Percentiles rank a stretch among this genome's conserved stretches.
Conservation (phyloP, 1,140 invertebrate species). For the Bombus vancouverensis region DNA sequence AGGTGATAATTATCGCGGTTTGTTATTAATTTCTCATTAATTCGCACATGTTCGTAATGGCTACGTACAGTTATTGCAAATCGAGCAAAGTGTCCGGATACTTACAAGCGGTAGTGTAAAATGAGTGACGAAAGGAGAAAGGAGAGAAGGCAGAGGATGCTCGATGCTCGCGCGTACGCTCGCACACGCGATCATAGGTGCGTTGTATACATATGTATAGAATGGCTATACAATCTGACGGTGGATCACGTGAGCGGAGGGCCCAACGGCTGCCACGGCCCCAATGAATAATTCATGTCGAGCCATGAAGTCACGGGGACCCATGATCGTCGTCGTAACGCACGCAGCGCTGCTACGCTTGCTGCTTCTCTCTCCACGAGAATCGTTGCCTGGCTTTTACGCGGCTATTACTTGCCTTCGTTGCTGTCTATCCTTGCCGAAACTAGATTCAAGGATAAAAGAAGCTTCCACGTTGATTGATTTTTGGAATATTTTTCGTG, state of each 20-base stretch:
- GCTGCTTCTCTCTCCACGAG: conserved; percentile 29
- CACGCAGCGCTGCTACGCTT: conserved; percentile 30
- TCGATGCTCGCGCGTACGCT: conserved; percentile 6
- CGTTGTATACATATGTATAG: conserved; percentile 69
- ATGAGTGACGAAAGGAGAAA: conserved; percentile 44
- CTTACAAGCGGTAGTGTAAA: not conserved
- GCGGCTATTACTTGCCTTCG: conserved; percentile 58
- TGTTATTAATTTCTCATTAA: too few species aligned
- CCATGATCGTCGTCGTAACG: conserved; percentile 49
- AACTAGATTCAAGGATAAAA: conserved; percentile 10
- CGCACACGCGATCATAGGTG: conserved; percentile 36
- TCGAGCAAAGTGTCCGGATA: not conserved
- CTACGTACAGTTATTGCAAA: not conserved
- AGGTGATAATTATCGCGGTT: too few species aligned
- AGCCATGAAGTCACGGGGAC: conserved; percentile 48
- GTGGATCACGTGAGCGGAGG: conserved; percentile 76
- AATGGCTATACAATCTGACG: conserved; percentile 52
- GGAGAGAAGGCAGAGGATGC: conserved; percentile 12
- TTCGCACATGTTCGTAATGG: not conserved
- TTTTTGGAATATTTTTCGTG: not conserved
- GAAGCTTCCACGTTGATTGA: conserved; percentile 9
- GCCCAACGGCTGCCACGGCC: conserved; percentile 71
- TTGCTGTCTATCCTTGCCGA: conserved; percentile 35
- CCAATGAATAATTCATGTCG: conserved; percentile 79
- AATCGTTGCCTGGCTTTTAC: conserved; percentile 51